Base-by-base conservation (phyloP, 2,797 vertebrate species). In the Aplochiton taeniatus region DNA sequence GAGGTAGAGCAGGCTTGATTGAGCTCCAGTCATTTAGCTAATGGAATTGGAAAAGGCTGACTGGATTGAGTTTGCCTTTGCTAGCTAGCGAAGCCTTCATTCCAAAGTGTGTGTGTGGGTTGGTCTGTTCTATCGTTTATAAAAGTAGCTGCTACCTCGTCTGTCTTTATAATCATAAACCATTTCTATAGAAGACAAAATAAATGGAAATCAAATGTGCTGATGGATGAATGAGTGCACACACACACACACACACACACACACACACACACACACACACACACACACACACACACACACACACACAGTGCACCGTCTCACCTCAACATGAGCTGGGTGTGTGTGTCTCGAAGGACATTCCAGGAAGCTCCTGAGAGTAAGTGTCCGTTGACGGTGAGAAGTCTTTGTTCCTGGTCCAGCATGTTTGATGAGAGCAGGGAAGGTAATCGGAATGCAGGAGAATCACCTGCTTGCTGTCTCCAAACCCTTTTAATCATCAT, bases 391-490 rank as follows among this genome's bases (percentile, higher is more conserved):
- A 66, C 75, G 65, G 58, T 56, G 67, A 57, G 61, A n/a, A 43
- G 66, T 65, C 76, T 77, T 80, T 78, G 79, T 81, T 77, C 49
- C 17, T 0, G 1, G 57, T 58, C 62, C 64, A 43, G 62, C 63
- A 66, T 66, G 74, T 63, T 62, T 57, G 17, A 67, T 69, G 61
- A n/a, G n/a, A n/a, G n/a, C n/a, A n/a, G n/a, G n/a, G n/a, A n/a
- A n/a, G n/a, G n/a, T n/a, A n/a, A n/a, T n/a, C n/a, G 76, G 78
- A 74, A 73, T 82, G 83, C 77, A 74, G 81, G 79, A 47, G 74
- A 62, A 80, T 80, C 78, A 73, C 74, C 72, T 60, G 73, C 70
- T 76, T 69, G 71, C 73, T 41, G 69, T n/a, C 48, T 70, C 9
- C 49, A 51, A 16, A 64, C 0, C 74, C 70, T 73, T 78, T 64